Percentiles rank a stretch among this genome's conserved stretches.
Conservation (phyloP, 2,797 vertebrate genomes). For the Gobio occitaniae region DNA sequence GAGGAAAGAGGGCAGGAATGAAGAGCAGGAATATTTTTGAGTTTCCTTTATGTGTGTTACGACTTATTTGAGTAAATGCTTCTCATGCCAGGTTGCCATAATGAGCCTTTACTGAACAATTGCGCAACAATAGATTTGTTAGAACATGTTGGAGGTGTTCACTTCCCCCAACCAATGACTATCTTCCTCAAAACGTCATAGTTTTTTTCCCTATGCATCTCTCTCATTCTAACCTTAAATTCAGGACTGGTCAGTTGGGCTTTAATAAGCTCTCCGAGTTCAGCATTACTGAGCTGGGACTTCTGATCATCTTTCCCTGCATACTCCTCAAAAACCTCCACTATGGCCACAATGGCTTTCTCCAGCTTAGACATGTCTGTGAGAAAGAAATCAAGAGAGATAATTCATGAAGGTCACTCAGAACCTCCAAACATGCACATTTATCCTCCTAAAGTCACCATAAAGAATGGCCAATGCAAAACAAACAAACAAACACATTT, state of each 20-base stretch:
- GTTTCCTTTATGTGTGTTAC: not conserved
- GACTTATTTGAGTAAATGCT: slow-evolving; percentile 43
- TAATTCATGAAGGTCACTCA: not conserved
- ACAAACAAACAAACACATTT: not conserved
- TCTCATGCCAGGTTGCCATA: slow-evolving; percentile 15
- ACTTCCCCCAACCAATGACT: not conserved
- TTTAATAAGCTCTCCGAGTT: slow-evolving; percentile 68
- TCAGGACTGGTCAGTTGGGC: slow-evolving; percentile 66
- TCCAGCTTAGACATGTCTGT: slow-evolving; percentile 74
- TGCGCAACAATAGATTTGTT: slow-evolving; percentile 10
- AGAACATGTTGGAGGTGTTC: slow-evolving; percentile 14
- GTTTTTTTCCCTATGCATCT: not conserved
- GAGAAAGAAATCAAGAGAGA: not conserved
- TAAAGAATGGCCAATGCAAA: not conserved
- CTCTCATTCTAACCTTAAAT: slow-evolving; percentile 67
- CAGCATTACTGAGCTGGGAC: slow-evolving; percentile 63
- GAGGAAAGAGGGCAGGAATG: not conserved
- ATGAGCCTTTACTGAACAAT: not conserved
- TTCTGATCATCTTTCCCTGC: slow-evolving; percentile 65
- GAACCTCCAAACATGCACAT: not conserved
- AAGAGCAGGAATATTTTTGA: slow-evolving; percentile 6
- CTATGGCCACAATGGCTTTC: slow-evolving; percentile 67
- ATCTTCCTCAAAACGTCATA: not conserved
- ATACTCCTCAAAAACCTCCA: slow-evolving; percentile 75
- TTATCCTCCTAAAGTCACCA: not conserved